Conservation (phyloP, 1,140 invertebrate species). For the Drosophila nasuta region DNA sequence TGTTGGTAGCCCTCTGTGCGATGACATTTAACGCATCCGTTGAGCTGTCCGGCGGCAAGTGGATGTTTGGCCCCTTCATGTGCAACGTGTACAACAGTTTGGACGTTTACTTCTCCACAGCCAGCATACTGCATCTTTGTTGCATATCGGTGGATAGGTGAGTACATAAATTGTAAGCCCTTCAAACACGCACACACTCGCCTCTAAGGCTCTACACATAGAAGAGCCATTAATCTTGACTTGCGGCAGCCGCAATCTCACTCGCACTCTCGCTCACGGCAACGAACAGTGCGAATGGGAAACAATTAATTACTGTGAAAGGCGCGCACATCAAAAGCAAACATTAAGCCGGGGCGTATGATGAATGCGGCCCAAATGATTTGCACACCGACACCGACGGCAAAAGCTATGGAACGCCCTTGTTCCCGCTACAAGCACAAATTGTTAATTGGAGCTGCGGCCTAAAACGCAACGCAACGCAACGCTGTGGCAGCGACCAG, state of each 20-base stretch:
- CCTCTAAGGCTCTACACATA: slow-evolving; percentile 30
- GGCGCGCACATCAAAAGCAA: slow-evolving; percentile 78
- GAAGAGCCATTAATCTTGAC: slow-evolving; percentile 67
- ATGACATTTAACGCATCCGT: slow-evolving; percentile 98
- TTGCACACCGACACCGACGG: slow-evolving; percentile 46
- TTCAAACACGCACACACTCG: slow-evolving; percentile 1
- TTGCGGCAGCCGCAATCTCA: slow-evolving; percentile 59
- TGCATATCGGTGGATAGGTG: slow-evolving; percentile 96
- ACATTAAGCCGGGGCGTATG: slow-evolving; percentile 71
- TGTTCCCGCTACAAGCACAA: neutral
- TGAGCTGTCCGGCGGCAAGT: slow-evolving; percentile 90
- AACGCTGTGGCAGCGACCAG: slow-evolving; percentile 29
- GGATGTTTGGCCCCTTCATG: slow-evolving; percentile 95
- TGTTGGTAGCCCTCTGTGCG: slow-evolving; percentile 95
- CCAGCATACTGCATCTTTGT: slow-evolving; percentile 96
- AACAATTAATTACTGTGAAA: slow-evolving; percentile 79
- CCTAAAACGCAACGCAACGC: slow-evolving; percentile 33
- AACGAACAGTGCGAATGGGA: slow-evolving; percentile 43
- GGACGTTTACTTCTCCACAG: slow-evolving; percentile 98
- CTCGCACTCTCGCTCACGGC: slow-evolving; percentile 22
- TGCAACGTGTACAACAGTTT: slow-evolving; percentile 98
- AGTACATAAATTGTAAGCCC: slow-evolving; percentile 36
- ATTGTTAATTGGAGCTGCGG: slow-evolving; percentile 65
- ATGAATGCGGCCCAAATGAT: slow-evolving; percentile 80
- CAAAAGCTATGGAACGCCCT: slow-evolving; percentile 14